Conservation (phyloP, 2,797 vertebrate species). For the Rhadinocentrus ornatus region DNA sequence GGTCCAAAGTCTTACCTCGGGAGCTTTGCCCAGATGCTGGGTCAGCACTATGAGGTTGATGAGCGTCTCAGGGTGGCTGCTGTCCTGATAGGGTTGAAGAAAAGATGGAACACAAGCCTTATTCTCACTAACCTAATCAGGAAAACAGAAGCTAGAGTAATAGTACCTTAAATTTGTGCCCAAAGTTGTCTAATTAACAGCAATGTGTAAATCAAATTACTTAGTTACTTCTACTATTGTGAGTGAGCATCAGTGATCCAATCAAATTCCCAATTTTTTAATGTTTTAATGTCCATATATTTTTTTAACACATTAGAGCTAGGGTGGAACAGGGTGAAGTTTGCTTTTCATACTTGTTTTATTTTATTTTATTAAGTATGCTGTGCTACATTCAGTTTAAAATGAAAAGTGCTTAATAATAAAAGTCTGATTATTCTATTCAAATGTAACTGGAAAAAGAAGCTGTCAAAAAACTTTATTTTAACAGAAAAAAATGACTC, state of each 20-base stretch:
- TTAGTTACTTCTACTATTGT: background rate
- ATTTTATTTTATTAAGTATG: too few species aligned
- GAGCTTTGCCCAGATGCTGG: conserved; percentile 93
- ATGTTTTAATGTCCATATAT: too few species aligned
- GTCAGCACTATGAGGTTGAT: conserved; percentile 94
- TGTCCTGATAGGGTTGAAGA: conserved; percentile 84
- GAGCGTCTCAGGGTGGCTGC: conserved; percentile 93
- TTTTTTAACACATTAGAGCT: too few species aligned
- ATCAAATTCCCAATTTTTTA: background rate
- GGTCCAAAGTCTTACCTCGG: conserved; percentile 87
- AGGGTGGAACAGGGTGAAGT: too few species aligned
- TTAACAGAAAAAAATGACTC: too few species aligned
- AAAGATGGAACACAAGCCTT: background rate
- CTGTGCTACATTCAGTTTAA: too few species aligned
- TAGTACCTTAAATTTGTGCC: background rate
- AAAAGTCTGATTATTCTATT: background rate
- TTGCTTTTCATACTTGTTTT: too few species aligned
- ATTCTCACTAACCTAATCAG: background rate
- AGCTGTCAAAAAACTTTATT: too few species aligned
- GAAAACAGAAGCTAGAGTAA: background rate
- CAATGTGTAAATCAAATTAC: background rate
- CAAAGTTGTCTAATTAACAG: background rate
- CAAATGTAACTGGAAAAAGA: background rate
- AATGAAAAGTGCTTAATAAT: too few species aligned
- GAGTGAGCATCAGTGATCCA: background rate